These are phyloP conservation scores for Catharus fuscescens DNA, from an alignment of 2,113 vertebrate species.

Conservation along the genomic window DNA sequence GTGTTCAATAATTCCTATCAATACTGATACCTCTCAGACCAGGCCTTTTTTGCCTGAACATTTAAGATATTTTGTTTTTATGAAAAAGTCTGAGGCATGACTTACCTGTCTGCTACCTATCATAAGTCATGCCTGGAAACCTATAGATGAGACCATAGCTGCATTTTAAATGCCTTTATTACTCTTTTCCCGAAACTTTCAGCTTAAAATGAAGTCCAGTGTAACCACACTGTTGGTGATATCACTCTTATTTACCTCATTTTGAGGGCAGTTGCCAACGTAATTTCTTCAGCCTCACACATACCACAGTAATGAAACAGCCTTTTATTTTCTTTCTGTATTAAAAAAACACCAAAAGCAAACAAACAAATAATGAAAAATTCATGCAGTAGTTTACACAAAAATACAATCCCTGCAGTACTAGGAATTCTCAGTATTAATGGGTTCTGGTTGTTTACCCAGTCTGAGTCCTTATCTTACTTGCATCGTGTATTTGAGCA, in stretches of 20 bases:
- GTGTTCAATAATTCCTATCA: not conserved
- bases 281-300: not conserved
- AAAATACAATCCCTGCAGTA: not conserved
- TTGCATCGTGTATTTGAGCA: not conserved
- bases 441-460: not conserved
- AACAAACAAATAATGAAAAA: not conserved
- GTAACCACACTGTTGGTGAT: not conserved
- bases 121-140: not conserved
- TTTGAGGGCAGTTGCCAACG: not conserved
- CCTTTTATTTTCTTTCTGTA: not conserved
- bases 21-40: not conserved
- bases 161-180: not conserved
- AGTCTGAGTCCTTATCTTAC: not conserved
- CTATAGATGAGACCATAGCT: not conserved
- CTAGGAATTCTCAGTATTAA: not conserved
- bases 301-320: not conserved
- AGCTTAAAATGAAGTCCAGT: not conserved
- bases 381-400: not conserved
- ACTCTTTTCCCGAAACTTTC: not conserved
- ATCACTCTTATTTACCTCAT: not conserved
- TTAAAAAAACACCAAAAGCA: not conserved
- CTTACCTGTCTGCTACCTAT: not conserved
- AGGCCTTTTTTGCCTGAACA: not conserved
- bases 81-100: not conserved
- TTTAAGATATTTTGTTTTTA: not conserved